Conservation (phyloP, 2,113 vertebrate species). For the Petromus typicus region DNA sequence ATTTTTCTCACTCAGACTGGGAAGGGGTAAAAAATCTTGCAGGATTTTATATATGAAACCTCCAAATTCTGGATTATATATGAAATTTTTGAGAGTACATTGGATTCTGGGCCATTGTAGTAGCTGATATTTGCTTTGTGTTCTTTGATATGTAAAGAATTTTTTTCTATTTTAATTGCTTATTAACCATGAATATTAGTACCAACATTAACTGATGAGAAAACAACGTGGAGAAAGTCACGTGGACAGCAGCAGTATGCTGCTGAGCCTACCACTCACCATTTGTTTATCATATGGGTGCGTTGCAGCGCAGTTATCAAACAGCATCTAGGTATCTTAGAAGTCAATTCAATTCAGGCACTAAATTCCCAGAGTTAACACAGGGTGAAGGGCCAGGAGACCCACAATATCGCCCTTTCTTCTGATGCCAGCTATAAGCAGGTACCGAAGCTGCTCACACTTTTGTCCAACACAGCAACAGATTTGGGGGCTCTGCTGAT, state of each 20-base stretch:
- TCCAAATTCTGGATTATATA: conserved; percentile 48
- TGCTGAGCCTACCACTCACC: neutral
- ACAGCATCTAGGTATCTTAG: neutral
- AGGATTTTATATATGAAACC: neutral
- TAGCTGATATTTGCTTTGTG: conserved; percentile 58
- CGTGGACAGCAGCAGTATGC: rapidly evolving
- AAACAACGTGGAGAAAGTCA: neutral
- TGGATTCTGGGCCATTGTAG: conserved; percentile 21
- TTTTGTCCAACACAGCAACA: neutral
- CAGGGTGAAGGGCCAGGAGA: neutral
- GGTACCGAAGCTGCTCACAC: neutral
- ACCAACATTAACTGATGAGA: conserved; percentile 1
- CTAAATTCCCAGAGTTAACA: neutral
- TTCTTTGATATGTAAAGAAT: neutral
- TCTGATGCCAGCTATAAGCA: neutral
- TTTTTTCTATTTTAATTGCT: conserved; percentile 22
- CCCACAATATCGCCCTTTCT: neutral
- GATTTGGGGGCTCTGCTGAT: neutral
- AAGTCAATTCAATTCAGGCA: neutral
- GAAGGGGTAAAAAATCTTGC: conserved; percentile 57
- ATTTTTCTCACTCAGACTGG: conserved; percentile 69
- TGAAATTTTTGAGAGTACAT: conserved; percentile 53
- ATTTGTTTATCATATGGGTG: neutral
- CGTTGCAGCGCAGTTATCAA: neutral
- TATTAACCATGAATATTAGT: neutral